Evolutionary conservation across 2,797 vertebrate species (phyloP), one percentile per base, ranked within the genome.

Genomic region (Kryptolebias ocellatus): DNA sequence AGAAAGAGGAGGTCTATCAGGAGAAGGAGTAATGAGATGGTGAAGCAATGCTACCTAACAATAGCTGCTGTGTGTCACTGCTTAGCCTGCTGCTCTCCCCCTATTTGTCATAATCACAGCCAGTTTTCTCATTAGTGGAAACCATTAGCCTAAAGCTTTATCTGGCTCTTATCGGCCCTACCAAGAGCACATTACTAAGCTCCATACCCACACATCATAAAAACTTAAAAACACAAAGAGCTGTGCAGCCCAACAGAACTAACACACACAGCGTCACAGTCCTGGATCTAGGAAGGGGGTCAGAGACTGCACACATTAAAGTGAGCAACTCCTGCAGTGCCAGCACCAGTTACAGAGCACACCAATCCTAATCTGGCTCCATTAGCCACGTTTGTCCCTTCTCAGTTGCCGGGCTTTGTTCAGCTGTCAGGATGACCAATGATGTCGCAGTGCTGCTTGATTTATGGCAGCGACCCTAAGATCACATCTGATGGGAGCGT

Each of bases 91-190:
- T 97, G 96, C 94, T 95, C 96, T 93, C 88, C 89, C 84, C 94
- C 93, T 92, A 97, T 97, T 96, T 94, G 95, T 97, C 96, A 96
- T 96, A 95, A 97, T 97, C 97, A 97, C 94, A 90, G 74, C 81
- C 86, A 95, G 95, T 96, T 96, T 97, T 96, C 97, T 98, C 96
- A 97, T 97, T 96, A 98, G 95, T 92, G 93, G 93, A 96, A 96
- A 93, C 96, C 96, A 96, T 97, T 96, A 97, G 94, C 89, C 93
- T 86, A 94, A 95, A 86, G 87, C 94, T 95, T 96, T 96, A 96
- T 97, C 96, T 94, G 95, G 92, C 88, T 93, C 94, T 96, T 95
- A 95, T 96, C 95, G 90, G 90, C 82, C 89, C 90, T 63, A 61
- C 60, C 70, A 64, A 74, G 39, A 78, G 64, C 80, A 74, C 86